A percentile compares a stretch with the other conserved stretches of the same genome.
Conservation (phyloP, 2,797 vertebrate species). For the Knipowitschia caucasica region DNA sequence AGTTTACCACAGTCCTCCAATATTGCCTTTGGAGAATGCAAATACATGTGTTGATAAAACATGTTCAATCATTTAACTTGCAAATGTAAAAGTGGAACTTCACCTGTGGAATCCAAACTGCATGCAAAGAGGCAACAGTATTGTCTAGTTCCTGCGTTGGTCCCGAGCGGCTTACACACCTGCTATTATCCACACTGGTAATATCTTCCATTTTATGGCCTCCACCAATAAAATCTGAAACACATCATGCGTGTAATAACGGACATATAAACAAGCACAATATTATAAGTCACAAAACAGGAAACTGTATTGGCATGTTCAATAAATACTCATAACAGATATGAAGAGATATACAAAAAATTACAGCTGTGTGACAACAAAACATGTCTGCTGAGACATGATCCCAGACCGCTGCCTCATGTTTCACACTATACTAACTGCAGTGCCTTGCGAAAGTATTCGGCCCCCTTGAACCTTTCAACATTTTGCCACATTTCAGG, state of each 20-base stretch:
- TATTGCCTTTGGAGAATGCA: constrained; percentile 24
- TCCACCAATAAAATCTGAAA: constrained; percentile 38
- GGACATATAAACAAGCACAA: background rate
- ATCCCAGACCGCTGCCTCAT: too few species aligned
- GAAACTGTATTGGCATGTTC: too few species aligned
- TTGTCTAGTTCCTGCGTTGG: constrained; percentile 26
- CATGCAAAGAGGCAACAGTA: constrained; percentile 13
- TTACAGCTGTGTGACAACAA: too few species aligned
- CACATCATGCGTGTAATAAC: too few species aligned
- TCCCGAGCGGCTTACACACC: constrained; percentile 25
- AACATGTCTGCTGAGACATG: too few species aligned
- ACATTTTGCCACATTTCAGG: too few species aligned
- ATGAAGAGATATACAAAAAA: too few species aligned
- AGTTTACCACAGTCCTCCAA: constrained; percentile 24
- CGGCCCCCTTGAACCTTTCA: too few species aligned
- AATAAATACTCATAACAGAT: too few species aligned
- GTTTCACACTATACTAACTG: too few species aligned
- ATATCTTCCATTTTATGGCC: constrained; percentile 53
- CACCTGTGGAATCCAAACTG: constrained; percentile 50
- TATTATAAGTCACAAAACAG: too few species aligned
- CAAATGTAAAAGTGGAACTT: background rate
- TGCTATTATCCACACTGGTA: constrained; percentile 22
- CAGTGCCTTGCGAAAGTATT: too few species aligned
- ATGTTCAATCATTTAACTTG: background rate
- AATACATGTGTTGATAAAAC: background rate